A percentile compares a stretch with the other conserved stretches of the same genome.
Conservation (phyloP, 1,140 invertebrate species). For the Mya arenaria region DNA sequence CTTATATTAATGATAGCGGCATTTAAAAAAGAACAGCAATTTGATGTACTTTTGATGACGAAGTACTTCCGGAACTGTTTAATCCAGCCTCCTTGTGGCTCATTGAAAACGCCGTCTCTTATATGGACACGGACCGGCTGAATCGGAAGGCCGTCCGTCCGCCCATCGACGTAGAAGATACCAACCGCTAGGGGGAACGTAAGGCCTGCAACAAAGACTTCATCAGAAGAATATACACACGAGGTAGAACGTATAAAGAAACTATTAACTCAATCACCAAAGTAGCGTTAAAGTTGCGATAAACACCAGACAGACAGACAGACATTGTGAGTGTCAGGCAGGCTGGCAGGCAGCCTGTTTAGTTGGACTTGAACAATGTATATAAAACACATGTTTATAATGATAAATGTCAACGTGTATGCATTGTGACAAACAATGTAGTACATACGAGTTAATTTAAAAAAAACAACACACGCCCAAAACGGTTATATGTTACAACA, state of each 20-base stretch:
- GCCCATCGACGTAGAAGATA: neutral
- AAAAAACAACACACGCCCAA: too few relatives aligned
- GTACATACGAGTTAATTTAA: too few relatives aligned
- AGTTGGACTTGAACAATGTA: too few relatives aligned
- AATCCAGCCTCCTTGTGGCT: slow-evolving; percentile 36
- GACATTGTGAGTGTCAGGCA: neutral
- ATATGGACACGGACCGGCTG: neutral
- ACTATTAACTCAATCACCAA: too few relatives aligned
- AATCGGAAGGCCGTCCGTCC: neutral
- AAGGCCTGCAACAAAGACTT: too few relatives aligned
- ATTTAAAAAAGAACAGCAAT: neutral
- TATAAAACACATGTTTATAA: too few relatives aligned
- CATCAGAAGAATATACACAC: too few relatives aligned
- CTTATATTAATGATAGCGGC: neutral
- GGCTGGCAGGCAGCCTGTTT: neutral
- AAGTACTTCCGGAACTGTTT: slow-evolving; percentile 6
- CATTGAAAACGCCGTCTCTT: slow-evolving; percentile 1
- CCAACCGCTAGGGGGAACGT: slow-evolving; percentile 21
- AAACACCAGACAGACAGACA: neutral
- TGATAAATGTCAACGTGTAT: too few relatives aligned
- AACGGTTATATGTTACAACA: too few relatives aligned
- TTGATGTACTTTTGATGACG: slow-evolving; percentile 7
- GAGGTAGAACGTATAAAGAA: too few relatives aligned
- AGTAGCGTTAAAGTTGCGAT: too few relatives aligned
- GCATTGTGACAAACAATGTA: too few relatives aligned